Conservation (phyloP, 2,797 vertebrate genomes). For the Gallinago solitaria region DNA sequence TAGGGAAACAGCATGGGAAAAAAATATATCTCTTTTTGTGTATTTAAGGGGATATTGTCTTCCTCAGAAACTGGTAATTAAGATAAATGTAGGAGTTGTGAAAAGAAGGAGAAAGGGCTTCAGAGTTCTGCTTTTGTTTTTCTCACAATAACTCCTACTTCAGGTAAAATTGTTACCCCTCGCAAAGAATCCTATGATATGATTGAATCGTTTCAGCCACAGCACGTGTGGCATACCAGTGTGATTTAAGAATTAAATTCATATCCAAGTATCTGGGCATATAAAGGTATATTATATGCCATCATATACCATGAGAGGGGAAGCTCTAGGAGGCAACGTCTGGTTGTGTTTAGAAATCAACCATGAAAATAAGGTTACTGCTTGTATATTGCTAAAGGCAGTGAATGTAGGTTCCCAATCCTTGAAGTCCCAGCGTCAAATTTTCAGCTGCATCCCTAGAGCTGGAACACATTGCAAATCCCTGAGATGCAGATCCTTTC, state of each 20-base stretch:
- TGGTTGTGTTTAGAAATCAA: not conserved
- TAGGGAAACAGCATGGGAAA: not conserved
- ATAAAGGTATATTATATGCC: not conserved
- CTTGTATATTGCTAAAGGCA: not conserved
- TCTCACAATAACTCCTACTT: not conserved
- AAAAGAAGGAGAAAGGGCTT: not conserved
- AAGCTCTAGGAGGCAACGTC: not conserved
- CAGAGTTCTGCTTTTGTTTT: not conserved
- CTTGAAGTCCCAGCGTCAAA: not conserved
- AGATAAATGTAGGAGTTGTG: not conserved
- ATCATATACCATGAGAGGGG: not conserved
- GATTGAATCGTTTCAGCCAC: not conserved
- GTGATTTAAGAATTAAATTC: not conserved
- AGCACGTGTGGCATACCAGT: fast-evolving
- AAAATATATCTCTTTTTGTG: not conserved
- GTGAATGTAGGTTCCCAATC: not conserved
- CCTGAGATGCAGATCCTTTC: not conserved
- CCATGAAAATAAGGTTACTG: not conserved
- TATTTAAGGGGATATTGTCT: not conserved
- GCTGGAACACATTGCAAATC: not conserved
- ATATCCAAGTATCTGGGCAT: not conserved
- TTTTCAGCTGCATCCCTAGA: not conserved
- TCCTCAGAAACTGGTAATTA: not conserved
- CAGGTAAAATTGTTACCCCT: not conserved
- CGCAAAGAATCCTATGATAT: not conserved